Evolutionary conservation across 1,140 invertebrate species (phyloP).

Genomic region (Mamestra configurata): DNA sequence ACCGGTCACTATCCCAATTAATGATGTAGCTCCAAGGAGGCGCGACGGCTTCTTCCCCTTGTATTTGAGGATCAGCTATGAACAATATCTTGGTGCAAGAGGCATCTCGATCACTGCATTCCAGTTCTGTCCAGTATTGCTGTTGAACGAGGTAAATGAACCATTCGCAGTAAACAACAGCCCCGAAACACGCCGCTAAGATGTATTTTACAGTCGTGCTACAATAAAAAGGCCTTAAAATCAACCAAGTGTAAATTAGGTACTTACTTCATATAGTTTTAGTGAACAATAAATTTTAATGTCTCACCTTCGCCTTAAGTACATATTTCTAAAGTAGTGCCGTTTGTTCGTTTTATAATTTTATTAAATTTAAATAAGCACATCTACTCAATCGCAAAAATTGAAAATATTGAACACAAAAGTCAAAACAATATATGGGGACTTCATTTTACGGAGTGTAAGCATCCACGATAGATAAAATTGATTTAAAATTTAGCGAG

Average conservation of each 20-base stretch:
- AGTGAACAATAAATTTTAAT: not conserved
- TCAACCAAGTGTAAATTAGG: not conserved
- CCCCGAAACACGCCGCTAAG: conserved; percentile 64
- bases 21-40: conserved; percentile 88
- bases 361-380: conserved; percentile 12
- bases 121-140: conserved; percentile 88
- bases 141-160: conserved; percentile 88
- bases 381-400: not conserved
- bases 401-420: conserved; percentile 17
- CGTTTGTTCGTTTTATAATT: conserved; percentile 10
- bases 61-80: conserved; percentile 97
- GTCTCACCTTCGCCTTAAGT: conserved; percentile 69
- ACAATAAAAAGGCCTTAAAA: conserved; percentile 56
- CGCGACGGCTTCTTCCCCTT: conserved; percentile 92
- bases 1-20: conserved; percentile 96
- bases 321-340: conserved; percentile 60
- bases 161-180: conserved; percentile 89
- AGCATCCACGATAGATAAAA: not conserved
- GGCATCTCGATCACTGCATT: conserved; percentile 82
- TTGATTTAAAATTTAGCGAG: not conserved
- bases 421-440: conserved; percentile 22
- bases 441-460: conserved; percentile 15
- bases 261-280: conserved; percentile 18
- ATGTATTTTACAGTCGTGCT: conserved; percentile 77
- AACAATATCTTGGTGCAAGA: conserved; percentile 92